Conservation (phyloP, 2,888 invertebrate genomes). For the Aleiodes testaceus region DNA sequence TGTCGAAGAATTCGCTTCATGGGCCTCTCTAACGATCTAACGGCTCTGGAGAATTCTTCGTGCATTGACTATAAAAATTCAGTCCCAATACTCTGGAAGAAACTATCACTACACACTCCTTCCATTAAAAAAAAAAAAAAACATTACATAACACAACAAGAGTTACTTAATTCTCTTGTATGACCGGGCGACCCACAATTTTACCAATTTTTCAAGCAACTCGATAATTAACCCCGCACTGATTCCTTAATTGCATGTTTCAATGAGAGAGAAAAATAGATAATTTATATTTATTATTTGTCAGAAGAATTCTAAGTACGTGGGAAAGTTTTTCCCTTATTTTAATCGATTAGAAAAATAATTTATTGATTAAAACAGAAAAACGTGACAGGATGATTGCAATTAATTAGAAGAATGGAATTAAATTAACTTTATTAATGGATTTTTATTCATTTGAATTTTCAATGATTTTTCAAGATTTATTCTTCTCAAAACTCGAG, state of each 20-base stretch:
- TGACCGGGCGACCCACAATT: constrained; percentile 20
- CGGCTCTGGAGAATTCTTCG: constrained; percentile 32
- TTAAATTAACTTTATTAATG: no score
- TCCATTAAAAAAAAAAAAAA: not conserved
- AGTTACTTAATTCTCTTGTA: constrained; percentile 13
- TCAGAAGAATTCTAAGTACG: constrained; percentile 9
- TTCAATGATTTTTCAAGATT: no score
- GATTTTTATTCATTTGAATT: no score
- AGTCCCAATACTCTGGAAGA: constrained; percentile 14
- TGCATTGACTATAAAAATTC: constrained; percentile 21
- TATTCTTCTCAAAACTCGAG: no score
- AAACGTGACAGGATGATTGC: no score
- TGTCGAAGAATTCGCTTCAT: constrained; percentile 35
- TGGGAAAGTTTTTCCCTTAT: constrained; percentile 2
- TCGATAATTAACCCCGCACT: constrained; percentile 26
- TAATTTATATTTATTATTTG: not conserved
- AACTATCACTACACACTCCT: constrained; percentile 12
- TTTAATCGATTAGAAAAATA: no score
- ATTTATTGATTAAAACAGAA: no score
- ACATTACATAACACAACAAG: constrained; percentile 8
- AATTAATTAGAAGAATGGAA: no score
- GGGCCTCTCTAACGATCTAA: constrained; percentile 37
- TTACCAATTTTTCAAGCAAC: constrained; percentile 1
- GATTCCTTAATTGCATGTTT: constrained; percentile 28
- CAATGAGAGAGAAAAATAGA: not conserved